Evolutionary conservation across 2,797 vertebrate genomes (phyloP).

Genomic region (Spondyliosoma cantharus): DNA sequence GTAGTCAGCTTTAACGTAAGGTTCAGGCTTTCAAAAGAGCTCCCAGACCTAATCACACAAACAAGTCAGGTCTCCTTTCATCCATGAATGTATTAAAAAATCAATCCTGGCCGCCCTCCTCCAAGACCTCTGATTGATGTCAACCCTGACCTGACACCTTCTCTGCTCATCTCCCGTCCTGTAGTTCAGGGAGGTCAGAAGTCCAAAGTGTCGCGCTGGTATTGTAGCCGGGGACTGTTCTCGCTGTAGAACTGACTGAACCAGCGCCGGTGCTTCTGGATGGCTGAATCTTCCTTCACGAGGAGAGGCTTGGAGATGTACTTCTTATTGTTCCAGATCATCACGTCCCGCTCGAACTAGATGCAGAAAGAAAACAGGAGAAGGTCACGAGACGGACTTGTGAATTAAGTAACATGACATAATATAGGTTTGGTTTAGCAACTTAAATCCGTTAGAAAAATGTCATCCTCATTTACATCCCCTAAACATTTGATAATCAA

Average conservation of each 20-base stretch:
- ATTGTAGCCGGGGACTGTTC: constrained; percentile 79
- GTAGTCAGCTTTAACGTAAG: not conserved
- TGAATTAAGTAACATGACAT: not conserved
- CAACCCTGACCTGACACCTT: constrained; percentile 25
- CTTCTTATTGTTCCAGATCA: constrained; percentile 93
- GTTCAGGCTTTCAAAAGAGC: not conserved
- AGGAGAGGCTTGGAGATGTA: constrained; percentile 86
- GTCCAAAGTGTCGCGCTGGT: constrained; percentile 78
- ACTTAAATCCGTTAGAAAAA: not conserved
- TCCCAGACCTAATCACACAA: not conserved
- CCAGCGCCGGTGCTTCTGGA: constrained; percentile 89
- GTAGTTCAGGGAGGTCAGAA: constrained; percentile 75
- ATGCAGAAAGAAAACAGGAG: constrained; percentile 2
- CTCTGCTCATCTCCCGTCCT: constrained; percentile 16
- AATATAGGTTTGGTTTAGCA: not conserved
- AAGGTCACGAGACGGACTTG: constrained; percentile 4
- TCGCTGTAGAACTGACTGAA: constrained; percentile 89
- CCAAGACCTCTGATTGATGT: constrained; percentile 23
- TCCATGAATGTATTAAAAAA: constrained; percentile 23
- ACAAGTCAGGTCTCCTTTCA: not conserved
- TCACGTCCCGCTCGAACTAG: constrained; percentile 89
- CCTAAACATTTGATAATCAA: not conserved
- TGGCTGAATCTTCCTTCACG: constrained; percentile 87
- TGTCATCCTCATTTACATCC: not conserved
- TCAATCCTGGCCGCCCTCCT: not conserved